These are phyloP conservation scores for Drosophila kanekoi DNA, from an alignment of 2,888 invertebrate genomes.

Conservation along the genomic window DNA sequence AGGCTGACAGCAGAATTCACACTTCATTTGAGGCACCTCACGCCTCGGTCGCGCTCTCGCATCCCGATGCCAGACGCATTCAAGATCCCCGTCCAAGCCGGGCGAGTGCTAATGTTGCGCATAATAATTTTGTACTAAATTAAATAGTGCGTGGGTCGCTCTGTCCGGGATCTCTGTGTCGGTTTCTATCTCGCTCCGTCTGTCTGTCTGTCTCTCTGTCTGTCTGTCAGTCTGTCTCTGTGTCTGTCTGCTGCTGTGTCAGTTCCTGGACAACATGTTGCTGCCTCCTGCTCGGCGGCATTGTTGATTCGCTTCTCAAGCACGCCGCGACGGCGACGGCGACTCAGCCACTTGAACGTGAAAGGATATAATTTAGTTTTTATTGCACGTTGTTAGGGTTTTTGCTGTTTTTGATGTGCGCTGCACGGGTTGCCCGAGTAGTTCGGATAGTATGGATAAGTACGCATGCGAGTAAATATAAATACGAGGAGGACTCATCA, in stretches of 20 bases:
- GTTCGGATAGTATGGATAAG: constrained; percentile 1
- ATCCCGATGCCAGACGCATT: constrained; percentile 5
- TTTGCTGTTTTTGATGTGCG: constrained; percentile 17
- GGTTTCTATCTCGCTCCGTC: constrained; percentile 3
- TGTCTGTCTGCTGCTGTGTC: constrained; percentile 26
- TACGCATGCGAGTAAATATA: constrained; percentile 11
- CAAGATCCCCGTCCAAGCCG: constrained; percentile 15
- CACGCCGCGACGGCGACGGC: constrained; percentile 30
- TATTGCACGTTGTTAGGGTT: constrained; percentile 69
- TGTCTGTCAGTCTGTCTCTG: constrained; percentile 5
- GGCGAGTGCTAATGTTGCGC: constrained; percentile 79
- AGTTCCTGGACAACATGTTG: constrained; percentile 68
- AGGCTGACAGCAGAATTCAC: constrained; percentile 77
- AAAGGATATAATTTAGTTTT: constrained; percentile 82
- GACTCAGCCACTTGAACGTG: constrained; percentile 68
- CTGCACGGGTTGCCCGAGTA: constrained; percentile 16
- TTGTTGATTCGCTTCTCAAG: constrained; percentile 47
- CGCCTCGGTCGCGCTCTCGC: constrained; percentile 33
- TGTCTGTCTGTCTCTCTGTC: constrained; percentile 1
- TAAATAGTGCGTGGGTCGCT: constrained; percentile 80
- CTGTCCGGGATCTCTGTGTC: constrained; percentile 11
- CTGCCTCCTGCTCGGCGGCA: constrained; percentile 46
- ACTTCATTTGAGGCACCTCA: constrained; percentile 76
- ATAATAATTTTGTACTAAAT: constrained; percentile 82
- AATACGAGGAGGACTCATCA: constrained; percentile 56